These are phyloP conservation scores for Cryptus viduatorius DNA, from an alignment of 2,888 invertebrate genomes.

Conservation along the genomic window DNA sequence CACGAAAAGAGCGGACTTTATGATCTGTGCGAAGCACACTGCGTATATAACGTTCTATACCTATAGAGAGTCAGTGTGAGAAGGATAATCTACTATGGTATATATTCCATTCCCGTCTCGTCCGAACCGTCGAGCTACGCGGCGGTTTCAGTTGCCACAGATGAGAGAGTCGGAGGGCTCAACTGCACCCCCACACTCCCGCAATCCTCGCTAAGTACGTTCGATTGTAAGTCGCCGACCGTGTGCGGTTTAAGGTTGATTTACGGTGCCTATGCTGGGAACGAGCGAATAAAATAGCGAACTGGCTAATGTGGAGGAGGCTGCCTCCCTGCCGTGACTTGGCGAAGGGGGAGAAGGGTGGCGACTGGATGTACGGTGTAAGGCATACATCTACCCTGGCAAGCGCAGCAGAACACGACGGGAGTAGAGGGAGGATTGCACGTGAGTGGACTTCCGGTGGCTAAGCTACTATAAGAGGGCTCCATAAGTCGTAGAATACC, in stretches of 20 bases:
- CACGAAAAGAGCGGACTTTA: conserved; percentile 54
- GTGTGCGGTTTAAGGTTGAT: conserved; percentile 81
- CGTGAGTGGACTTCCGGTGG: conserved; percentile 80
- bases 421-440: conserved; percentile 68
- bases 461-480: conserved; percentile 72
- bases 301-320: conserved; percentile 62
- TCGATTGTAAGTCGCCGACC: conserved; percentile 82
- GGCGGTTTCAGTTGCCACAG: conserved; percentile 63
- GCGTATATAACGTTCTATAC: conserved; percentile 3
- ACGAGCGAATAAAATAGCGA: conserved; percentile 57
- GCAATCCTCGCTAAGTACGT: conserved; percentile 80
- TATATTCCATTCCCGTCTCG: conserved; percentile 78
- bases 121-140: conserved; percentile 64
- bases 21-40: conserved; percentile 48
- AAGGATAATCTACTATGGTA: conserved; percentile 68
- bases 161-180: conserved; percentile 45
- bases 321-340: conserved; percentile 12
- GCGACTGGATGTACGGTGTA: conserved; percentile 29
- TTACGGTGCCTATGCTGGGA: conserved; percentile 76
- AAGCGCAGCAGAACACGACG: conserved; percentile 18
- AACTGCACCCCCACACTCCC: conserved; percentile 33
- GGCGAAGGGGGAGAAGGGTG: conserved; percentile 28
- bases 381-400: neutral
- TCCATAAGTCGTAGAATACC: conserved; percentile 46
- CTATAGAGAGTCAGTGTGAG: neutral